Conservation (phyloP, 2,797 vertebrate genomes). For the Falco novaeseelandiae region DNA sequence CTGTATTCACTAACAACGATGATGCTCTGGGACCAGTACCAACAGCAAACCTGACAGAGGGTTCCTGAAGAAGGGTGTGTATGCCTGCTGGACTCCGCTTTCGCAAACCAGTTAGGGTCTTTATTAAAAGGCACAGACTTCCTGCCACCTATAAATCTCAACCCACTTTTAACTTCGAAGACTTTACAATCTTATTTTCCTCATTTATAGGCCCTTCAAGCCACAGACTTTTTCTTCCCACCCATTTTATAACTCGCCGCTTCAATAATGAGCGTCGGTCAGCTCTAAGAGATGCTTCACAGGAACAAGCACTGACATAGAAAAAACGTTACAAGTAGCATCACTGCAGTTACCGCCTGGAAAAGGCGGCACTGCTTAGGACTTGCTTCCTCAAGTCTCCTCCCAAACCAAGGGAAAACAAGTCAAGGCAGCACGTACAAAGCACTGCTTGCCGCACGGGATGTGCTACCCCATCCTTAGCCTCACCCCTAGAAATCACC, state of each 20-base stretch:
- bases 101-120: neutral
- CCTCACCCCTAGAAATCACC: accelerated
- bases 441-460: accelerated
- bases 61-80: neutral
- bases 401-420: neutral
- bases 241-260: neutral
- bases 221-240: neutral
- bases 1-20: accelerated
- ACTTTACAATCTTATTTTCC: neutral
- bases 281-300: neutral
- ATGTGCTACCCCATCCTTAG: neutral
- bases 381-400: neutral
- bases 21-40: neutral
- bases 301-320: neutral
- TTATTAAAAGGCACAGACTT: neutral
- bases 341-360: neutral
- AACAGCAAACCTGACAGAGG: neutral
- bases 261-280: neutral
- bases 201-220: neutral
- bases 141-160: neutral
- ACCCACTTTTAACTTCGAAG: neutral
- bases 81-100: neutral
- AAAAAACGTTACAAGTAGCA: neutral
- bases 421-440: accelerated
- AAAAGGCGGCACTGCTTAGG: neutral